These are phyloP conservation scores for Euborellia annulipes DNA, from an alignment of 1,140 invertebrate species.

Conservation along the genomic window DNA sequence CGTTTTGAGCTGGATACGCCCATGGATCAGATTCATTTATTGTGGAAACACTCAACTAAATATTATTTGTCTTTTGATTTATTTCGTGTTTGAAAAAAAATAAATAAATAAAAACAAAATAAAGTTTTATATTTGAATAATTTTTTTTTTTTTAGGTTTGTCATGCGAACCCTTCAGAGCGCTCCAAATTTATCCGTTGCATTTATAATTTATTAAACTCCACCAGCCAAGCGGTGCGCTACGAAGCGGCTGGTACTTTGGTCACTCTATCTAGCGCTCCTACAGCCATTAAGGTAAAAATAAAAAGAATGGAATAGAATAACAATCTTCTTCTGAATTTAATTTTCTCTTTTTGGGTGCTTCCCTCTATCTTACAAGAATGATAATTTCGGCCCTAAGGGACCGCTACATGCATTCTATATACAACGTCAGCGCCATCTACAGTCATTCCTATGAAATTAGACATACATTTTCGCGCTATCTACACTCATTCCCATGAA, in stretches of 20 bases:
- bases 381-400: no score
- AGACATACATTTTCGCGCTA: no score
- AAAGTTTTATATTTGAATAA: not conserved
- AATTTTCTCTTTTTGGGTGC: no score
- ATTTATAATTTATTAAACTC: slow-evolving; percentile 97
- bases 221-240: slow-evolving; percentile 87
- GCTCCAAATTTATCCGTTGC: slow-evolving; percentile 92
- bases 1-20: no score
- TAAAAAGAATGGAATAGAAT: no score
- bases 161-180: slow-evolving; percentile 90
- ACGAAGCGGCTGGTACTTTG: slow-evolving; percentile 98
- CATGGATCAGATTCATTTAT: no score
- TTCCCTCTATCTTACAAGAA: no score
- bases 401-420: no score
- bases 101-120: slow-evolving; percentile 1
- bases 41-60: no score
- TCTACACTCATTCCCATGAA: no score
- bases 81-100: not conserved
- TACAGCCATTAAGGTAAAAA: slow-evolving; percentile 76
- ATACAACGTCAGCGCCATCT: no score
- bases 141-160: slow-evolving; percentile 51
- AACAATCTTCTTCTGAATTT: not conserved
- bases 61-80: not conserved
- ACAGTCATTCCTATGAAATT: no score
- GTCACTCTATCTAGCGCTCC: slow-evolving; percentile 95